Base-by-base conservation (phyloP, 2,888 invertebrate genomes). In the Macaria notata region DNA sequence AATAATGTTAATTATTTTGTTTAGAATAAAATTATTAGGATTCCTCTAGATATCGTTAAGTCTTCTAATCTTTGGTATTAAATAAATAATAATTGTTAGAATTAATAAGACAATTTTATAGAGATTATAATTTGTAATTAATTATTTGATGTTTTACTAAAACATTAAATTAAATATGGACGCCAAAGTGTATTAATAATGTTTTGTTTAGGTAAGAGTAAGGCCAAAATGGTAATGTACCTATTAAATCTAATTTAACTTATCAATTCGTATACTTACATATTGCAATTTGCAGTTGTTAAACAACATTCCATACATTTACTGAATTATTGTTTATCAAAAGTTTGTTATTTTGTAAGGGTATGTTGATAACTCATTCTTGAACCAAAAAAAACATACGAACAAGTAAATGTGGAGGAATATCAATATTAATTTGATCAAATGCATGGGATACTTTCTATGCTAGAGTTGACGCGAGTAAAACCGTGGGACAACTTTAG, bases 1-100 rank as follows among this genome's bases (percentile, higher is more conserved):
- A 80, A 61, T 60, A 80, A 76, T 77, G 82, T 80, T 84, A 85
- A 81, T 83, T 84, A 83, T 76, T 81, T 81, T 79, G 73, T 72
- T 73, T 81, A 81, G 79, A 63, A 9, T 55, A 49, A 66, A 60
- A 63, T 56, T 52, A 59, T 60, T 57, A 61, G 52, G 56, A 60
- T 61, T 62, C 49, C 56, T 61, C 63, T 61, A 61, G 47, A 57
- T 61, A 63, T 59, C 59, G 49, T 46, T 61, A 62, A 59, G 56
- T 60, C 42, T 41, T 61, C 30, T 57, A 57, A 57, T 48, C 31
- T 55, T 52, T 50, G 50, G 44, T 49, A 51, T 49, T 19, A 44
- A 46, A 58, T 49, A 45, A 59, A 56, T 56, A 47, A 61, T 49
- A 54, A 7, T 7, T 9, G 61, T 64, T 54, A 61, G 57, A 48